These are phyloP conservation scores for Petaurus breviceps DNA, from an alignment of 2,113 vertebrate species.

Conservation along the genomic window DNA sequence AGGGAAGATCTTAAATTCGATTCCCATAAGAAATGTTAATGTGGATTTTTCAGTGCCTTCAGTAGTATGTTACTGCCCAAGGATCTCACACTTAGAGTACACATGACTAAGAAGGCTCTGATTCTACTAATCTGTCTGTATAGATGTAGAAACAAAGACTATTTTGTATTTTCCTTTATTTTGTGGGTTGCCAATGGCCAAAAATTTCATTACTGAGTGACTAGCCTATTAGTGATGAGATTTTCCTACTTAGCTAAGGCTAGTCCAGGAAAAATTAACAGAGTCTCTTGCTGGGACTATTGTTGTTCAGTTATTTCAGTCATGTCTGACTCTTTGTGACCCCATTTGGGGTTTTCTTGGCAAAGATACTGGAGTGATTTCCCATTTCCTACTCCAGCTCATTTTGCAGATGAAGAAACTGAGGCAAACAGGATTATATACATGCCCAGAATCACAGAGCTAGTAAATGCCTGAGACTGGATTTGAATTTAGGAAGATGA, in stretches of 20 bases:
- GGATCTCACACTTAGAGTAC: neutral
- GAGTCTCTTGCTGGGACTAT: neutral
- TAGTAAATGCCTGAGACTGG: neutral
- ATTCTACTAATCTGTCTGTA: neutral
- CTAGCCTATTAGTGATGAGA: neutral
- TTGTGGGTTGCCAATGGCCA: neutral
- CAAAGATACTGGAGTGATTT: neutral
- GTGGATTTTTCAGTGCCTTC: neutral
- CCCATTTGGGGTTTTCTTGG: neutral
- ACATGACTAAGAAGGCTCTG: neutral
- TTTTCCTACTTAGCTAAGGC: neutral
- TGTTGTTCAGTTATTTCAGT: neutral
- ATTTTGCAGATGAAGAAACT: neutral
- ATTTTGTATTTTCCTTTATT: neutral
- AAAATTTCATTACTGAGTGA: neutral
- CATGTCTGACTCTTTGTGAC: neutral
- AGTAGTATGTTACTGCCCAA: neutral
- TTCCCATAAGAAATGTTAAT: too few relatives aligned
- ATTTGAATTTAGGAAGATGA: neutral
- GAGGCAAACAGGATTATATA: neutral
- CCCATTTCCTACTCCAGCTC: neutral
- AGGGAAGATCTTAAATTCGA: too few relatives aligned
- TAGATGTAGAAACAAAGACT: neutral
- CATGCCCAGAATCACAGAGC: neutral
- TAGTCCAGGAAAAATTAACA: neutral